Base-by-base conservation (phyloP, 2,113 vertebrate genomes). In the Mastomys coucha region DNA sequence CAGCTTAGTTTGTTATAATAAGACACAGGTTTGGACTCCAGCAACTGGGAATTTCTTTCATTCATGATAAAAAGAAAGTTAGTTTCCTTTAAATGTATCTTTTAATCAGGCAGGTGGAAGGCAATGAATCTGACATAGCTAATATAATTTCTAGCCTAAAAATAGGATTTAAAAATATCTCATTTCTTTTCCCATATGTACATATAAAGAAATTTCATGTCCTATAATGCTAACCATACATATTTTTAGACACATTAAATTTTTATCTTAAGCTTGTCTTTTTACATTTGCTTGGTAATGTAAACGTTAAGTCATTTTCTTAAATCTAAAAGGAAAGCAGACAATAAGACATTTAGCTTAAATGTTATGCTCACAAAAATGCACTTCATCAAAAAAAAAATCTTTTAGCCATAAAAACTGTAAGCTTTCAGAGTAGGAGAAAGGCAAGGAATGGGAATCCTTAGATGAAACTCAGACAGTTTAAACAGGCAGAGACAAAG, bases 261-360 rank as follows among this genome's bases (percentile, higher is more conserved):
- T 96, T 87, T 90, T 89, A 1, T 96, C 92, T 96, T n/a, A 91
- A n/a, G 3, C 0, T 92, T 95, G 53, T 51, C 51, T 49, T 96
- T 94, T 93, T 96, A 39, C 76, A 42, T 90, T 92, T 97, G 33
- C 13, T 53, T 97, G 60, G 22, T 87, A 36, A 84, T 84, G 80
- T 28, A 84, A 84, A 76, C 91, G 51, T 85, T 82, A 87, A 33
- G 49, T 94, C 69, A 60, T 10, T 65, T 95, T 88, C 81, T 93
- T 87, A 72, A 69, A 91, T 93, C 36, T 73, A 77, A 95, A 96
- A 70, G 7, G 28, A 9, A 93, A 36, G 42, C 56, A 78, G 28
- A 85, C 70, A 97, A 72, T 97, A 96, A 96, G 75, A 81, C n/a
- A 80, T 84, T 49, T 87, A 96, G 77, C 24, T 95, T 97, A 97